These are phyloP conservation scores for Eudasyphora cyanicolor DNA, from an alignment of 2,888 invertebrate species.

Conservation along the genomic window DNA sequence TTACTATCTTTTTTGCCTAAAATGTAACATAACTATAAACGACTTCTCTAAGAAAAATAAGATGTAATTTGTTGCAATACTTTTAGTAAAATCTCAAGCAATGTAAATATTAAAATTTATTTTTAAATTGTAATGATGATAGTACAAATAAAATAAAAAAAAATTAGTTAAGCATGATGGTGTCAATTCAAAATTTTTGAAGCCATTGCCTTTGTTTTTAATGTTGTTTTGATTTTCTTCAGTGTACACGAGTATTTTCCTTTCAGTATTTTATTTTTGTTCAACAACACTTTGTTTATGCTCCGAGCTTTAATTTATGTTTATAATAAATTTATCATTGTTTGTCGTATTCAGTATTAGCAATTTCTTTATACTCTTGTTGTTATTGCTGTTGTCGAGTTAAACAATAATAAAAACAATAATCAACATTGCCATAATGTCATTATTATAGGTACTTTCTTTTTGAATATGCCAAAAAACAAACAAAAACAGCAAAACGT, in stretches of 20 bases:
- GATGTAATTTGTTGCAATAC: too few relatives aligned
- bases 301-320: not conserved
- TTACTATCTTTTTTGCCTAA: too few relatives aligned
- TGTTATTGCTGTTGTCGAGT: not conserved
- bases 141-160: too few relatives aligned
- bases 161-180: too few relatives aligned
- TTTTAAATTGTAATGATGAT: too few relatives aligned
- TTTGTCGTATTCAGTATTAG: not conserved
- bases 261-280: not conserved
- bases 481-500: not conserved
- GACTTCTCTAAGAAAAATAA: too few relatives aligned
- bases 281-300: slow-evolving; percentile 4
- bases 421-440: not conserved
- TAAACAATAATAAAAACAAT: not conserved
- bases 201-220: too few relatives aligned
- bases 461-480: not conserved
- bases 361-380: not conserved
- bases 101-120: too few relatives aligned
- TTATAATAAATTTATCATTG: slow-evolving; percentile 8
- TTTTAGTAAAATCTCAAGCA: too few relatives aligned
- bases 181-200: too few relatives aligned
- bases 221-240: too few relatives aligned
- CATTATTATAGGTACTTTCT: not conserved
- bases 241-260: not conserved
- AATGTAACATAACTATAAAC: too few relatives aligned